Evolutionary conservation across 1,140 invertebrate genomes (phyloP).

Genomic region (Lysiphlebus fabarum): DNA sequence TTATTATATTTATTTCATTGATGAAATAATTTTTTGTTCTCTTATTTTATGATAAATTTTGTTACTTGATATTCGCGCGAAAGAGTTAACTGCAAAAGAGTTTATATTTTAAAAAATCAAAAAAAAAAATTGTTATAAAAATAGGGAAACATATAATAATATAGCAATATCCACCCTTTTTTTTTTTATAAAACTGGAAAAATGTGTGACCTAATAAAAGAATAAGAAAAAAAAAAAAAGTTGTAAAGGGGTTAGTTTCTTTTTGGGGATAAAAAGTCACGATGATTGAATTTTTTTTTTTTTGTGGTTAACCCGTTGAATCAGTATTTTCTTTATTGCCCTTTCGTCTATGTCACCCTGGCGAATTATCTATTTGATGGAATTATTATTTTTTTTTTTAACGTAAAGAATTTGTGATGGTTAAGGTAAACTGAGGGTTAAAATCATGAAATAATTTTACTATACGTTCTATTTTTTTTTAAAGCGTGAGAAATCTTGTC

Average conservation of each 20-base stretch:
- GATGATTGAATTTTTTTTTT: constrained; percentile 24
- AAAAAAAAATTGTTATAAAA: neutral
- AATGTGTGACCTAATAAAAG: neutral
- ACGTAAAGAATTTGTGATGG: constrained; percentile 12
- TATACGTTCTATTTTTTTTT: constrained; percentile 24
- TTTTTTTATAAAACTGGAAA: neutral
- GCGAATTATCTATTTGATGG: no score
- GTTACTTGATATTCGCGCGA: constrained; percentile 25
- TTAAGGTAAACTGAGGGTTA: neutral
- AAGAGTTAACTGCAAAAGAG: constrained; percentile 8
- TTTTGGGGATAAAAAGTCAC: neutral
- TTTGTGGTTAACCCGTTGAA: constrained; percentile 41
- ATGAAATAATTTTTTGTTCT: constrained; percentile 20
- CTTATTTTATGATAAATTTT: constrained; percentile 3
- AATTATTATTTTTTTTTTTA: neutral
- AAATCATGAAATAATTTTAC: constrained; percentile 20
- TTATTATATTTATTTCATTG: constrained; percentile 5
- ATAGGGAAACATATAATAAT: no score
- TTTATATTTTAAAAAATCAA: neutral
- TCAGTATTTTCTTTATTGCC: constrained; percentile 13
- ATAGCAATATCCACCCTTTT: no score
- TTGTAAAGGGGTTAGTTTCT: constrained; percentile 3
- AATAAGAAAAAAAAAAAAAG: constrained; percentile 4
- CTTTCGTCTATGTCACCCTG: constrained; percentile 12
- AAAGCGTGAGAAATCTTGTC: constrained; percentile 44